Conservation (phyloP, 2,888 invertebrate species). For the Drosophila melanosoma region DNA sequence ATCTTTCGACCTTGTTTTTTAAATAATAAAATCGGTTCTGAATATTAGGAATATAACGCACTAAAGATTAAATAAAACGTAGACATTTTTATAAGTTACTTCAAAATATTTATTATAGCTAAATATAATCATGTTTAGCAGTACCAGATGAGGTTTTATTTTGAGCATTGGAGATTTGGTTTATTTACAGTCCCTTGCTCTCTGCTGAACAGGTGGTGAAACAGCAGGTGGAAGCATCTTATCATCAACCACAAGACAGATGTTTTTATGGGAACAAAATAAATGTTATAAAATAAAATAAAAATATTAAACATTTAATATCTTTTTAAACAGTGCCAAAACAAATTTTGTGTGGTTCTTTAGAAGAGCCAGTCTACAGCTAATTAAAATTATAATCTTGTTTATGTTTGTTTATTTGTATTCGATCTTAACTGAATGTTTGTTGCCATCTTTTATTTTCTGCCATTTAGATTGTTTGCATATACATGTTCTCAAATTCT, state of each 20-base stretch:
- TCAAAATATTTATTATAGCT: neutral
- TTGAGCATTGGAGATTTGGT: neutral
- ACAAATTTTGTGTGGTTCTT: conserved; percentile 14
- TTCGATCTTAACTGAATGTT: neutral
- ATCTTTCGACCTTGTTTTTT: too few species aligned
- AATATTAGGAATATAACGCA: neutral
- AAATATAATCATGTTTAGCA: neutral
- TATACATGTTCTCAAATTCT: neutral
- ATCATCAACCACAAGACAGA: conserved; percentile 45
- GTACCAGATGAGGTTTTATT: neutral
- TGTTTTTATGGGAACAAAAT: neutral
- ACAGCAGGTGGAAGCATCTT: too few species aligned
- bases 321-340: conserved; percentile 23
- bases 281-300: neutral
- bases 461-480: neutral
- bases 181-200: neutral
- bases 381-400: neutral
- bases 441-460: neutral
- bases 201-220: too few species aligned
- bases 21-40: neutral
- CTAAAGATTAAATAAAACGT: neutral
- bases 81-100: neutral
- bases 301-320: neutral
- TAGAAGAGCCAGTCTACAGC: neutral
- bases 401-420: neutral